A percentile compares a stretch with the other conserved stretches of the same genome.
phyloP scores from a whole-genome alignment of 1,140 invertebrate genomes.

The Eumeta japonica region DNA sequence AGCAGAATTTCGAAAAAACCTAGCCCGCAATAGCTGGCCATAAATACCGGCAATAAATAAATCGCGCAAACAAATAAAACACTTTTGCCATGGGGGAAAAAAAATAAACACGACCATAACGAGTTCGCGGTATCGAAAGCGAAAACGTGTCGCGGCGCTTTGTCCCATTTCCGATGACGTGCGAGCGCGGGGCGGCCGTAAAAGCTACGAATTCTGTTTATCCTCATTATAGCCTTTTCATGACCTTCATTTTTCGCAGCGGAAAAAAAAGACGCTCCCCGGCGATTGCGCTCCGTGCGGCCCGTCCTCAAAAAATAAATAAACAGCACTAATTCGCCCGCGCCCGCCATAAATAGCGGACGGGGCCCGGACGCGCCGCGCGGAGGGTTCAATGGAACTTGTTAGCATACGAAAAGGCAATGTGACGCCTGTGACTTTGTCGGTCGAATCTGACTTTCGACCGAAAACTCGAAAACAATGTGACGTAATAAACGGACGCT shows the following conservation, averaged over 20 bases:
- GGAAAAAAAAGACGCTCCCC: not conserved
- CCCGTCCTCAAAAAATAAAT: not conserved
- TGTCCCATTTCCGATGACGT: no score
- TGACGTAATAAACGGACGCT: slow-evolving; percentile 24
- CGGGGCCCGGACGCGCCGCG: slow-evolving; percentile 10
- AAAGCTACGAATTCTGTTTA: no score
- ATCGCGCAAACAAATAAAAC: no score
- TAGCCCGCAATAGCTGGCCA: no score
- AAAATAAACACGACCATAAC: no score
- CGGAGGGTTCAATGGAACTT: slow-evolving; percentile 30
- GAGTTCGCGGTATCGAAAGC: no score
- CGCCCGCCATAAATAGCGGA: slow-evolving; percentile 1
- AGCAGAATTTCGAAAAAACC: no score
- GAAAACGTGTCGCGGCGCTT: no score
- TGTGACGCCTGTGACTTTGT: slow-evolving; percentile 25
- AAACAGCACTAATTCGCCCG: not conserved
- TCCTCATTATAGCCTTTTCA: not conserved
- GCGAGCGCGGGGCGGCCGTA: no score
- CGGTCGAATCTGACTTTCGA: slow-evolving; percentile 29
- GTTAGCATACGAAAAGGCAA: slow-evolving; percentile 46
- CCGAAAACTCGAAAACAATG: slow-evolving; percentile 21
- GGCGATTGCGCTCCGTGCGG: no score
- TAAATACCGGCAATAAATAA: no score
- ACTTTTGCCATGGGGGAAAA: no score
- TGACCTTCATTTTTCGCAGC: not conserved